phyloP scores from a whole-genome alignment of 2,113 vertebrate species.

The Brachirus orientalis region DNA sequence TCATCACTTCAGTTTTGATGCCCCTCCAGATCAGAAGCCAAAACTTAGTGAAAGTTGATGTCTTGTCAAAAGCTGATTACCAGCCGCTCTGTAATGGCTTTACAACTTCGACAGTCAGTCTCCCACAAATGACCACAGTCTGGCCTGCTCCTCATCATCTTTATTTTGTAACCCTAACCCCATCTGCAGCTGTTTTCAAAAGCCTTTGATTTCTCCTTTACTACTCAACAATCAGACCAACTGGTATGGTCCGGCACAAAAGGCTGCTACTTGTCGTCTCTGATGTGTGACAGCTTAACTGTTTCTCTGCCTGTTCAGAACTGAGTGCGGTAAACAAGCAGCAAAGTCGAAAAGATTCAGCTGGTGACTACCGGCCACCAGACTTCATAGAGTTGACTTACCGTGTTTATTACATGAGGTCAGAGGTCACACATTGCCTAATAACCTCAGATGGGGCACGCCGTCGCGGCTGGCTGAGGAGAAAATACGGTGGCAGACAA shows the following conservation, averaged over 20 bases:
- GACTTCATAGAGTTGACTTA: conserved; percentile 70
- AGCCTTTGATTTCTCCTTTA: conserved; percentile 70
- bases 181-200: conserved; percentile 77
- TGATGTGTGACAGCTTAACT: conserved; percentile 81
- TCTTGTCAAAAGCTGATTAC: conserved; percentile 70
- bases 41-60: conserved; percentile 66
- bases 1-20: conserved; percentile 40
- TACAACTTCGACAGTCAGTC: conserved; percentile 64
- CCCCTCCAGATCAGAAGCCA: conserved; percentile 58
- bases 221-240: conserved; percentile 73
- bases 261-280: conserved; percentile 72
- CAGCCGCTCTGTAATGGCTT: conserved; percentile 61
- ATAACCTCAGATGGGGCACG: conserved; percentile 63
- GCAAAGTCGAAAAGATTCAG: conserved; percentile 75
- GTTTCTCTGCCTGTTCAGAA: conserved; percentile 70
- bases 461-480: conserved; percentile 55
- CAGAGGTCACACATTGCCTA: conserved; percentile 70
- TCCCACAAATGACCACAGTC: conserved; percentile 75
- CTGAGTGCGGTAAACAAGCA: conserved; percentile 73
- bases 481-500: conserved; percentile 40
- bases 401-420: conserved; percentile 79
- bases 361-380: conserved; percentile 65
- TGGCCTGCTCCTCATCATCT: conserved; percentile 77
- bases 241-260: conserved; percentile 62
- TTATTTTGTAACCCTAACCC: conserved; percentile 74